Evolutionary conservation across 2,888 invertebrate genomes (phyloP).

Genomic region (Caenorhabditis sp.): DNA sequence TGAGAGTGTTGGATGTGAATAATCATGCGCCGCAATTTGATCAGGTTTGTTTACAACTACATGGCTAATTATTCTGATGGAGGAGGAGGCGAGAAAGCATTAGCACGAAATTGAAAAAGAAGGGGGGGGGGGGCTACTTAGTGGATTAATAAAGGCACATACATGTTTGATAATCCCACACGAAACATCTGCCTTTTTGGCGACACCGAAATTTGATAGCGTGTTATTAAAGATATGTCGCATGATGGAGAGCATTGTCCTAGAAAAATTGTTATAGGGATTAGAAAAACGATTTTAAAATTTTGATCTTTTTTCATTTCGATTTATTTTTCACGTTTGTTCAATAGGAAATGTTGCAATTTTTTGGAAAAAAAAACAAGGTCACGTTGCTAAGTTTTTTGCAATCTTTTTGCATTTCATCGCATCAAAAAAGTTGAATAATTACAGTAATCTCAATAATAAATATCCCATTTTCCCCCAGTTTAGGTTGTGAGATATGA

Average conservation of each 20-base stretch:
- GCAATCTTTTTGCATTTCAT: no score
- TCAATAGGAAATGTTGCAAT: no score
- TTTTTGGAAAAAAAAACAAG: no score
- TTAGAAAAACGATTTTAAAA: no score
- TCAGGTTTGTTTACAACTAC: slow-evolving; percentile 73
- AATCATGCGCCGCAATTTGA: slow-evolving; percentile 89
- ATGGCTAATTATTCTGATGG: not conserved
- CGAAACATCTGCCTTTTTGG: not conserved
- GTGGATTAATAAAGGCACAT: slow-evolving; percentile 8
- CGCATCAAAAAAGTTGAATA: no score
- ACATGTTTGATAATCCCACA: slow-evolving; percentile 2
- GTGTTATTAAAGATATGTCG: not conserved
- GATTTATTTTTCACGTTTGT: no score
- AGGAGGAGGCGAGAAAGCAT: not conserved
- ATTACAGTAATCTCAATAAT: no score
- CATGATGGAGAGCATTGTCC: not conserved
- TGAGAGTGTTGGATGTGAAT: slow-evolving; percentile 90
- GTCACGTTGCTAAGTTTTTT: no score
- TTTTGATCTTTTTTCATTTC: no score
- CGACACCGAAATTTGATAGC: not conserved
- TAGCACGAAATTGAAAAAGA: not conserved
- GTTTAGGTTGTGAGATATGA: not conserved
- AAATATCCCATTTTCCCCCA: not conserved
- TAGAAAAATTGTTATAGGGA: not conserved
- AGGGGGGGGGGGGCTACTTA: slow-evolving; percentile 11